These are phyloP conservation scores for Phania funesta DNA, from an alignment of 2,888 invertebrate genomes.

Conservation along the genomic window DNA sequence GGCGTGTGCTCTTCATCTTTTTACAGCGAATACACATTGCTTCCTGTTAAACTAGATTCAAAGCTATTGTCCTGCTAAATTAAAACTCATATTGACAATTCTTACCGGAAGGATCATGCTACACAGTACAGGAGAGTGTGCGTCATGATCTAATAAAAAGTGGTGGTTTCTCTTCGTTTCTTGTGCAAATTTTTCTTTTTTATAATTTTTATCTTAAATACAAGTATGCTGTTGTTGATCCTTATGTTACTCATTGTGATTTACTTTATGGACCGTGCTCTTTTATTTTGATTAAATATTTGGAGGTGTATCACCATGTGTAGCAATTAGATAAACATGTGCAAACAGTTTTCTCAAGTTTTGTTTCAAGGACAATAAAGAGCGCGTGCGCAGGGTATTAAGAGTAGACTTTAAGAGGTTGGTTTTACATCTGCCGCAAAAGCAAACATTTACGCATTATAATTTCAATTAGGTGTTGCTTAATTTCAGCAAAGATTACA, in stretches of 20 bases:
- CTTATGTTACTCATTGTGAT: slow-evolving; percentile 15
- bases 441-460: not conserved
- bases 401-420: slow-evolving; percentile 31
- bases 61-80: slow-evolving; percentile 67
- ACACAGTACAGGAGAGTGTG: slow-evolving; percentile 39
- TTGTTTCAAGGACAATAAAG: slow-evolving; percentile 31
- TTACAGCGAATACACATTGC: slow-evolving; percentile 74
- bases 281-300: slow-evolving; percentile 54
- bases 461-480: not conserved
- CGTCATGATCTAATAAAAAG: slow-evolving; percentile 9
- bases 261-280: slow-evolving; percentile 46
- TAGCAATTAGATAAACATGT: slow-evolving; percentile 79
- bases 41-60: slow-evolving; percentile 75
- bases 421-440: not conserved
- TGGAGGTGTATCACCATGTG: slow-evolving; percentile 76
- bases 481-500: no score
- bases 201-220: slow-evolving; percentile 54
- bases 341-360: slow-evolving; percentile 67
- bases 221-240: slow-evolving; percentile 21
- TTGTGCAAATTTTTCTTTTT: slow-evolving; percentile 45
- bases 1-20: slow-evolving; percentile 69
- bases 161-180: slow-evolving; percentile 37
- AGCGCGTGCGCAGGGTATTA: slow-evolving; percentile 52
- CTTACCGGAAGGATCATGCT: slow-evolving; percentile 76
- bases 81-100: slow-evolving; percentile 55